Evolutionary conservation across 2,113 vertebrate species (phyloP), one percentile per base, ranked within the genome.

Genomic region (Rafetus swinhoei): DNA sequence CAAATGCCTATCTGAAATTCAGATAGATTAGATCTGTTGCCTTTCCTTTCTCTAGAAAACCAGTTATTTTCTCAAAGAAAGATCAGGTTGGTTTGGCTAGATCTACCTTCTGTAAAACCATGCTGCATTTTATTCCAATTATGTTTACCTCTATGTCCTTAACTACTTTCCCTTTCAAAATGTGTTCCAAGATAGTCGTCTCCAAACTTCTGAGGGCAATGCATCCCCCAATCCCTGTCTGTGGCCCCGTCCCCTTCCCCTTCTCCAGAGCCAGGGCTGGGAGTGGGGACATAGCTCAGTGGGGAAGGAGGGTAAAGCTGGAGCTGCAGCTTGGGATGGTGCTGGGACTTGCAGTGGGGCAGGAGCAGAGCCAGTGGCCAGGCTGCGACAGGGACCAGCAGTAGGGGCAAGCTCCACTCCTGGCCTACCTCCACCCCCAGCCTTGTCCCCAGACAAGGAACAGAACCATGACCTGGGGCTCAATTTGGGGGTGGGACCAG

Each of bases 401-500:
- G 25, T 25, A 32, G 18, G 56, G 32, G 54, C 11, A 35, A 56
- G 25, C 25, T 60, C 54, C 54, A 22, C 54, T 56, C n/a, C 84
- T 7, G 86, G 84, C 86, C 81, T 88, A 91, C 86, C 93, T 45
- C 39, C 39, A 45, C 39, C 90, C 96, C 32, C 60, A 13, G 13
- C 15, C 77, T 81, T 8, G 29, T 50, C 50, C 65, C 54, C 22
- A 22, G 19, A 74, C 62, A 45, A 1, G 25, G 59, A 60, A 60
- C 1, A 11, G 59, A 60, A 11, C 59, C 22, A 10, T 25, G 0
- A 11, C 59, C 59, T 27, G 59, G 89, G 89, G 90, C 54, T 91
- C 87, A 80, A 88, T 79, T 74, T 74, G 62, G 83, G 74, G 93
- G 92, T 93, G 88, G 90, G 92, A 89, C 19, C 52, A 9, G 52